A percentile compares a stretch with the other conserved stretches of the same genome.
phyloP scores from a whole-genome alignment of 2,888 invertebrate genomes.

The Lepidochitona cinerea region DNA sequence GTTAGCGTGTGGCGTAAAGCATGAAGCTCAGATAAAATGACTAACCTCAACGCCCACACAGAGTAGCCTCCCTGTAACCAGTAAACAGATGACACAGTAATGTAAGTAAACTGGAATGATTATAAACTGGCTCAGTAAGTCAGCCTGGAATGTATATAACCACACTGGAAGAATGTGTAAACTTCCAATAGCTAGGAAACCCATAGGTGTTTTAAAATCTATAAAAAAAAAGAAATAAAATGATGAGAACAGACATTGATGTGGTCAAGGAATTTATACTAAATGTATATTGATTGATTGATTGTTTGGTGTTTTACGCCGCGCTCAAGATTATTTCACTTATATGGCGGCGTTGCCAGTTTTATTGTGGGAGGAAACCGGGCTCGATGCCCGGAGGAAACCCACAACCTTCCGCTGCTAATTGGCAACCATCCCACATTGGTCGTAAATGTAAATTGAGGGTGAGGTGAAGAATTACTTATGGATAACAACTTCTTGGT shows the following conservation, averaged over 20 bases:
- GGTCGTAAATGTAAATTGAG: no score
- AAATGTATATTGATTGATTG: no score
- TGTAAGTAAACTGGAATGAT: constrained; percentile 27
- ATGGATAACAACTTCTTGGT: no score
- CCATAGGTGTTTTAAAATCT: constrained; percentile 60
- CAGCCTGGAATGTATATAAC: constrained; percentile 45
- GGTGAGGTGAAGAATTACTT: background rate
- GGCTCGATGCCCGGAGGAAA: no score
- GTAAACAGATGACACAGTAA: constrained; percentile 24
- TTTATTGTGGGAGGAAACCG: no score
- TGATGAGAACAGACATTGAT: background rate
- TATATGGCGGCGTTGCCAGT: no score
- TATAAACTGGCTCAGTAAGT: constrained; percentile 25
- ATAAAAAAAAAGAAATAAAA: constrained; percentile 12
- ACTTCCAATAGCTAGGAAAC: constrained; percentile 51
- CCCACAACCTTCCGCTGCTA: no score
- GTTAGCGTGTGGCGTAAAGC: no score
- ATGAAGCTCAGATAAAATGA: no score
- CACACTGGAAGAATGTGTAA: constrained; percentile 59
- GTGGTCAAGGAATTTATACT: background rate
- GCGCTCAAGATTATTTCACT: no score
- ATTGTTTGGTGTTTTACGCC: no score
- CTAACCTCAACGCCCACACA: constrained; percentile 50
- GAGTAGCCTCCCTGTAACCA: constrained; percentile 41
- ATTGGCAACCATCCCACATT: no score